These are phyloP conservation scores for Petrocephalus zakoni DNA, from an alignment of 2,113 vertebrate species.

Conservation along the genomic window DNA sequence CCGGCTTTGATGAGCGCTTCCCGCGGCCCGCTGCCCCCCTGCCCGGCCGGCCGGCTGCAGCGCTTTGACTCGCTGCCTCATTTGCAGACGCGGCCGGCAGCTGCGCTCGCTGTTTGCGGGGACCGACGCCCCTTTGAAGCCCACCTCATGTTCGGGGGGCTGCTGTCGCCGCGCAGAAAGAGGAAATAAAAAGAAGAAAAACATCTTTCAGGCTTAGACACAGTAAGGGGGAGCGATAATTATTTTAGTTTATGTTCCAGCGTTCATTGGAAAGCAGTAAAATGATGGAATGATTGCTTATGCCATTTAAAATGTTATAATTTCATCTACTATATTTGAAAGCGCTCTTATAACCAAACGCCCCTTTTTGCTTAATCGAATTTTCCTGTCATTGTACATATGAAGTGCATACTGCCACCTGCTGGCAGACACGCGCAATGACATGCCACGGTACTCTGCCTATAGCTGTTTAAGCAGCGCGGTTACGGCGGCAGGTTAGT, in stretches of 20 bases:
- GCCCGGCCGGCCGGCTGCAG: conserved; percentile 65
- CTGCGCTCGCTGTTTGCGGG: conserved; percentile 74
- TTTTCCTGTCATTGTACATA: neutral
- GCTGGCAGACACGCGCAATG: neutral
- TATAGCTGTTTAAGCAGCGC: neutral
- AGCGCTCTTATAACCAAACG: neutral
- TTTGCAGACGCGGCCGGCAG: conserved; percentile 84
- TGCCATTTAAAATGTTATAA: neutral
- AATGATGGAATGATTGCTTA: neutral
- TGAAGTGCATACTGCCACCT: neutral
- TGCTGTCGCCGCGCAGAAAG: conserved; percentile 57
- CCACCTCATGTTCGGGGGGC: conserved; percentile 65
- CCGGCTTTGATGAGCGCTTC: conserved; percentile 82
- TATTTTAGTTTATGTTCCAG: neutral
- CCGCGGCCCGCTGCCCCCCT: conserved; percentile 51
- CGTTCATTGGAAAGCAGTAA: neutral
- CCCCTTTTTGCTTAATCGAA: neutral
- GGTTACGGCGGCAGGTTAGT: neutral
- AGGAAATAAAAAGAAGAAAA: neutral
- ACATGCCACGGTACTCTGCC: neutral
- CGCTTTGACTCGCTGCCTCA: conserved; percentile 85
- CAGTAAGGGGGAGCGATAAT: neutral
- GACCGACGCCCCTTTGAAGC: conserved; percentile 77
- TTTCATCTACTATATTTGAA: conserved; percentile 14
- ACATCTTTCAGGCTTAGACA: conserved; percentile 1